These are phyloP conservation scores for Hycleus phaleratus DNA, from an alignment of 1,140 invertebrate species.

Conservation along the genomic window DNA sequence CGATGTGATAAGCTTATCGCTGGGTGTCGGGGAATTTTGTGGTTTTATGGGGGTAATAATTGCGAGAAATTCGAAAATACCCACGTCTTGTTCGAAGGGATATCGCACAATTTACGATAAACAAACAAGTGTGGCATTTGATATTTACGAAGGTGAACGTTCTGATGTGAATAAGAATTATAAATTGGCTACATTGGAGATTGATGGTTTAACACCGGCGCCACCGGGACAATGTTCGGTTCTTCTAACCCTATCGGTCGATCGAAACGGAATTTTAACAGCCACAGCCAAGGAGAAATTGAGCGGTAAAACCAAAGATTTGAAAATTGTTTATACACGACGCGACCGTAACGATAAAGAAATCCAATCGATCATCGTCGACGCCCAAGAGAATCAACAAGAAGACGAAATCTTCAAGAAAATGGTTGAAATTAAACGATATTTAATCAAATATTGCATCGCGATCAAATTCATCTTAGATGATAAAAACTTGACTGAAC, in stretches of 20 bases:
- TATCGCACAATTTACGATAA: neutral
- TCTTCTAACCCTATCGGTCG: neutral
- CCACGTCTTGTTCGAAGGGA: neutral
- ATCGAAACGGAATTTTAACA: neutral
- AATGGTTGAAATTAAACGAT: neutral
- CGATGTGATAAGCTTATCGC: conserved; percentile 16
- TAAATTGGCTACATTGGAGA: neutral
- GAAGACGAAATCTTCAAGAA: neutral
- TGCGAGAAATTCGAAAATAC: conserved; percentile 2
- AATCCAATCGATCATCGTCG: neutral
- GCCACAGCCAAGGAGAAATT: neutral
- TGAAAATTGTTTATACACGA: neutral
- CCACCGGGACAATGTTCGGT: neutral
- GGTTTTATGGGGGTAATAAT: conserved; percentile 35
- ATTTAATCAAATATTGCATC: neutral
- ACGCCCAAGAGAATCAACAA: neutral
- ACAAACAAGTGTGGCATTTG: neutral
- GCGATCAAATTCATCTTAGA: neutral
- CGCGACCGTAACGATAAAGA: neutral
- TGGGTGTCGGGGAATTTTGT: conserved; percentile 16
- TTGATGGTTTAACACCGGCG: neutral
- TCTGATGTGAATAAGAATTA: neutral
- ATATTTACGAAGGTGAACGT: conserved; percentile 41
- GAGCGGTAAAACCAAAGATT: neutral
- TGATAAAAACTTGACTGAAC: neutral